Evolutionary conservation across 2,113 vertebrate species (phyloP).

Genomic region (Rhinoderma darwinii): DNA sequence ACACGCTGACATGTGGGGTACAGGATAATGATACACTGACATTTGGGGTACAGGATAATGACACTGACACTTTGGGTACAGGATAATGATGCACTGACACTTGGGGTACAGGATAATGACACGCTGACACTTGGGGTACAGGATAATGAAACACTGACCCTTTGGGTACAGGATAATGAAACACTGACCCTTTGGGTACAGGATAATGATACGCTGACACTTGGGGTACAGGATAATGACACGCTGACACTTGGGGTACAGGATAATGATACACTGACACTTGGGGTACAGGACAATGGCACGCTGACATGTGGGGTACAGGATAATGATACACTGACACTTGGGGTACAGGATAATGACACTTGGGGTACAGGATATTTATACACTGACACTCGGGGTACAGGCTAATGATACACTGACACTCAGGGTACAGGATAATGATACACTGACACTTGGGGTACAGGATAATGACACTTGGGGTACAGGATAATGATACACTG

Average conservation of each 20-base stretch:
- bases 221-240: too few species aligned
- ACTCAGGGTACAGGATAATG: neutral
- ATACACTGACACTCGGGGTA: neutral
- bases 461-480: neutral
- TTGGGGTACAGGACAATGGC: too few species aligned
- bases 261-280: too few species aligned
- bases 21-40: neutral
- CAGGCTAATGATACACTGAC: neutral
- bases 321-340: too few species aligned
- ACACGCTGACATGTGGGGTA: neutral
- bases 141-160: neutral
- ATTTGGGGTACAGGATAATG: neutral
- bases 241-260: too few species aligned
- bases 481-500: too few species aligned
- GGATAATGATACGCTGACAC: too few species aligned
- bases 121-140: too few species aligned
- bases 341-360: neutral
- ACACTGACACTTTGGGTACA: neutral
- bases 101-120: neutral
- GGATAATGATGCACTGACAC: neutral
- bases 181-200: too few species aligned
- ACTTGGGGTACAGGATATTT: neutral
- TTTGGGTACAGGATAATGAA: too few species aligned
- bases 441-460: neutral
- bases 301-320: too few species aligned